Conservation (phyloP, 2,113 vertebrate species). For the Pachypanchax playfairii region DNA sequence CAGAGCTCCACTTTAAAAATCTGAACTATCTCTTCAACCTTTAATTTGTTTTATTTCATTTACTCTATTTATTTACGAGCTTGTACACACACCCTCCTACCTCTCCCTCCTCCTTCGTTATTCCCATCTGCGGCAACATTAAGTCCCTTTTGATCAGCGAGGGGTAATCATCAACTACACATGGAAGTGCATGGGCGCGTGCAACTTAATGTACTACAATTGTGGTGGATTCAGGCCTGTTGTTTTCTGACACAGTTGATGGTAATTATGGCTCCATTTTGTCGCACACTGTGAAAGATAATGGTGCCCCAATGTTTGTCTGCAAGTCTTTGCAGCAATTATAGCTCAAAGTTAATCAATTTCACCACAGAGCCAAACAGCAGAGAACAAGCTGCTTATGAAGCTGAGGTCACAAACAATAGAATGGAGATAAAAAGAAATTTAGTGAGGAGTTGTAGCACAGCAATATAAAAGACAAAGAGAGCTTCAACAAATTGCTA, state of each 20-base stretch:
- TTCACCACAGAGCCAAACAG: slow-evolving; percentile 67
- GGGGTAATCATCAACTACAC: slow-evolving; percentile 73
- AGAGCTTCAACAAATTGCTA: slow-evolving; percentile 11
- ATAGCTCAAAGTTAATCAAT: slow-evolving; percentile 78
- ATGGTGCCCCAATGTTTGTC: slow-evolving; percentile 56
- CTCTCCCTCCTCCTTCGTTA: slow-evolving; percentile 13
- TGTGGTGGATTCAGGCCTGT: slow-evolving; percentile 58
- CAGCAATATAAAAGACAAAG: not conserved
- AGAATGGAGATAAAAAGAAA: slow-evolving; percentile 43
- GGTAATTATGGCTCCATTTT: slow-evolving; percentile 76
- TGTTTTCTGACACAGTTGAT: slow-evolving; percentile 68
- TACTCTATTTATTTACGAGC: too few species aligned
- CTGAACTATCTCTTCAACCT: too few species aligned
- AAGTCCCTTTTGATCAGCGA: slow-evolving; percentile 54
- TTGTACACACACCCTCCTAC: too few species aligned
- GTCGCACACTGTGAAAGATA: slow-evolving; percentile 64
- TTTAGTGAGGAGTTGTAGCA: slow-evolving; percentile 27
- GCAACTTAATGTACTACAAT: slow-evolving; percentile 63
- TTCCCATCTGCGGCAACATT: slow-evolving; percentile 40
- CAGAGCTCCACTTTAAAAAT: too few species aligned
- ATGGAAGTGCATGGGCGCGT: slow-evolving; percentile 59
- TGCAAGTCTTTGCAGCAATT: slow-evolving; percentile 65
- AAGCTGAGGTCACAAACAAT: slow-evolving; percentile 53
- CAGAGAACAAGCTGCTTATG: slow-evolving; percentile 36
- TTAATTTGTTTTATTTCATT: not conserved